Conservation (phyloP, 2,888 invertebrate species). For the Tetanocera ferruginea region DNA sequence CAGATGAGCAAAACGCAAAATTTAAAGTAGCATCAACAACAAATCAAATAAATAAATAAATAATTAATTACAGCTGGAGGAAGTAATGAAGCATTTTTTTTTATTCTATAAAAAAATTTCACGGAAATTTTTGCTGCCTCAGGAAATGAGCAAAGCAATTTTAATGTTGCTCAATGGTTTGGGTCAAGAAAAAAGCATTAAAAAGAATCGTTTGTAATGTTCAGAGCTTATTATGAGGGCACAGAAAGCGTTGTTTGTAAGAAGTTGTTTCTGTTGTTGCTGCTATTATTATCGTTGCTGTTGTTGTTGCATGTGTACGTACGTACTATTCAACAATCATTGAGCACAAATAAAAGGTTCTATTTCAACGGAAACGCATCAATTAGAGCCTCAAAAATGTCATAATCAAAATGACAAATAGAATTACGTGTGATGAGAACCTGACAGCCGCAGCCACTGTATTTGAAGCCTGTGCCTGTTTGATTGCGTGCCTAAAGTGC, state of each 20-base stretch:
- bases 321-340: not conserved
- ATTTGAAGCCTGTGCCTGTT: constrained; percentile 19
- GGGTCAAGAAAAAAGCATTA: not conserved
- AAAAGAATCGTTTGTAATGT: not conserved
- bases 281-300: not conserved
- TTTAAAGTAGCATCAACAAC: not conserved
- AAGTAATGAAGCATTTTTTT: not conserved
- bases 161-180: not conserved
- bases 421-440: constrained; percentile 67
- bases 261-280: no score
- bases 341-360: not conserved
- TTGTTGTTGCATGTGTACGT: constrained; percentile 3
- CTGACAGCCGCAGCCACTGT: constrained; percentile 58
- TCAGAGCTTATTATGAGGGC: not conserved
- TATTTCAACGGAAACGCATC: constrained; percentile 55
- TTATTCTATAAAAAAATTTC: not conserved
- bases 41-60: not conserved
- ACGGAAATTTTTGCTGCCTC: not conserved
- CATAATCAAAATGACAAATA: constrained; percentile 70
- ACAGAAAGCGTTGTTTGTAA: not conserved
- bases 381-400: constrained; percentile 61
- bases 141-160: not conserved
- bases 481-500: not conserved
- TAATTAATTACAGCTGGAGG: not conserved
- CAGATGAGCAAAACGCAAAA: not conserved